Percentiles rank a stretch among this genome's conserved stretches.
Conservation (phyloP, 1,140 invertebrate genomes). For the Aphelenchoides besseyi region DNA sequence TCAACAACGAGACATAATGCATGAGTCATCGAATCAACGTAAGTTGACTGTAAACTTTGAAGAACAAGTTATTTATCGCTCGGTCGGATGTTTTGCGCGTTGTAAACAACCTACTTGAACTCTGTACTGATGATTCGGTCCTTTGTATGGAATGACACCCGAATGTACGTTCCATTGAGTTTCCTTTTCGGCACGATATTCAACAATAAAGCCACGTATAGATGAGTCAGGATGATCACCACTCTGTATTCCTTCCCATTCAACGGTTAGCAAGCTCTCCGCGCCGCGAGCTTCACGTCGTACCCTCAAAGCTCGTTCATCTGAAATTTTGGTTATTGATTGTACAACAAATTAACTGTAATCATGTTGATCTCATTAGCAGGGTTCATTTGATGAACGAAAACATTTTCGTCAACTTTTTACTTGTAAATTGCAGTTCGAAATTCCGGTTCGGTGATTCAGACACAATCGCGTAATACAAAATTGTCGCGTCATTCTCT, state of each 20-base stretch:
- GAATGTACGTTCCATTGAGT: conserved; percentile 60
- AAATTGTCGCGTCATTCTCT: background rate
- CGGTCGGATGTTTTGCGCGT: background rate
- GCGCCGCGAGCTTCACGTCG: conserved; percentile 11
- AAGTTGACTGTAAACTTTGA: no score
- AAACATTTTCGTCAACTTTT: no score
- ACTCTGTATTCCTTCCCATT: conserved; percentile 63
- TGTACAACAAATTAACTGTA: no score
- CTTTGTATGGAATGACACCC: conserved; percentile 56
- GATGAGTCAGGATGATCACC: conserved; percentile 60
- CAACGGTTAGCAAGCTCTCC: conserved; percentile 58
- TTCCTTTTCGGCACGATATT: conserved; percentile 61
- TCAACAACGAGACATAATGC: background rate
- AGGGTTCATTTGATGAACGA: no score
- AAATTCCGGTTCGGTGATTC: no score
- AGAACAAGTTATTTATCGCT: no score
- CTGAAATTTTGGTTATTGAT: conserved; percentile 3
- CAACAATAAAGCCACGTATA: conserved; percentile 62
- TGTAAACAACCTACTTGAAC: conserved; percentile 52
- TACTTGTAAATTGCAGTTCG: no score
- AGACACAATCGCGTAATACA: no score
- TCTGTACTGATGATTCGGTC: conserved; percentile 62
- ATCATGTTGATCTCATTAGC: no score
- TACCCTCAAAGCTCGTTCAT: background rate
- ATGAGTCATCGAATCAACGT: no score